phyloP scores from a whole-genome alignment of 2,888 invertebrate species.

The Eupithecia subumbrata region DNA sequence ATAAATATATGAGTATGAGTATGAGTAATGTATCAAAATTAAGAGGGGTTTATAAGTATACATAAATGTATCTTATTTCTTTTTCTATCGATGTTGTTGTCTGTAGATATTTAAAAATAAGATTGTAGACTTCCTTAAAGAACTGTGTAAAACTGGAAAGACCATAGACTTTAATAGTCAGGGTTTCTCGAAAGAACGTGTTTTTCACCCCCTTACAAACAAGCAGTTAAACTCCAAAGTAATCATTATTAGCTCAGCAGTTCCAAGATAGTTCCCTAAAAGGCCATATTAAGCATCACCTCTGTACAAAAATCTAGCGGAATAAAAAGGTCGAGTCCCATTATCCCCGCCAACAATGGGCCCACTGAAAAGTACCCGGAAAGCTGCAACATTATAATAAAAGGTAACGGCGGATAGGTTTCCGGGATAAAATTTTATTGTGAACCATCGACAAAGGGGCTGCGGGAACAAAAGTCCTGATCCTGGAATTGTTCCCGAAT shows the following conservation, averaged over 20 bases:
- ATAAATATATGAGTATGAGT: too few species aligned
- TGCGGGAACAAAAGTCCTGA: constrained; percentile 50
- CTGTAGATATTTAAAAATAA: not conserved
- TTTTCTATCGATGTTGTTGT: not conserved
- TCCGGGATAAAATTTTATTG: constrained; percentile 82
- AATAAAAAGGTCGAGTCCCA: constrained; percentile 77
- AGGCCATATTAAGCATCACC: constrained; percentile 31
- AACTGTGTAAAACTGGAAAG: not conserved
- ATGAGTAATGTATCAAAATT: too few species aligned
- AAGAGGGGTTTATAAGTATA: too few species aligned
- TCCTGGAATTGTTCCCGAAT: constrained; percentile 50
- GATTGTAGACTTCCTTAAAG: not conserved
- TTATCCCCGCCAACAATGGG: constrained; percentile 74
- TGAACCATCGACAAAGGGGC: constrained; percentile 76
- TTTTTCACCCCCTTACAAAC: not conserved
- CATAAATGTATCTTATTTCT: not conserved
- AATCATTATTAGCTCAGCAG: constrained; percentile 12
- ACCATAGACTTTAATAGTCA: not conserved
- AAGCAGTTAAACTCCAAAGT: constrained; percentile 1
- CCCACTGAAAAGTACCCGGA: constrained; percentile 73
- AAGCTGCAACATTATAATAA: constrained; percentile 82
- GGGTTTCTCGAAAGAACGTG: not conserved
- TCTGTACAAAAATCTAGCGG: constrained; percentile 71
- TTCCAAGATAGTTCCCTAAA: constrained; percentile 32
- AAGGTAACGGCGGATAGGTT: constrained; percentile 81